Percentiles rank a stretch among this genome's conserved stretches.
These are phyloP conservation scores for Chrysogorgia sp. DNA, from an alignment of 92 coral and sea anemone species.

Conservation along the genomic window DNA sequence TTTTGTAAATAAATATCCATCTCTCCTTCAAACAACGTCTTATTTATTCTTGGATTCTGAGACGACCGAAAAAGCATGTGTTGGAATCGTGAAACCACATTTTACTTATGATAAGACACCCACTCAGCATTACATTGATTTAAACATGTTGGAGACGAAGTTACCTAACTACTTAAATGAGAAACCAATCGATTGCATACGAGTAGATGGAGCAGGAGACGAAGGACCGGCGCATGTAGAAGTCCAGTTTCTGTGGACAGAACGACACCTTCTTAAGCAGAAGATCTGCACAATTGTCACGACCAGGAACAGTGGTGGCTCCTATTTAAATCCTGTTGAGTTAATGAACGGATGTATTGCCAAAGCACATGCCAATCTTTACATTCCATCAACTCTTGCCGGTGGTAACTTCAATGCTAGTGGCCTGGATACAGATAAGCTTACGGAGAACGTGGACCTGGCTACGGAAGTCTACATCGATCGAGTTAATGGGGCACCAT, in stretches of 20 bases:
- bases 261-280: slow-evolving; percentile 53
- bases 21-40: slow-evolving; percentile 62
- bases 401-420: slow-evolving; percentile 39
- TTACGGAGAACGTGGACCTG: slow-evolving; percentile 58
- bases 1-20: slow-evolving; percentile 47
- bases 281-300: slow-evolving; percentile 61
- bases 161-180: slow-evolving; percentile 42
- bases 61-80: slow-evolving; percentile 63
- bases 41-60: slow-evolving; percentile 63
- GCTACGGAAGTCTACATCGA: too few species aligned
- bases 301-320: slow-evolving; percentile 67
- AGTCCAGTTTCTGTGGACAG: slow-evolving; percentile 72
- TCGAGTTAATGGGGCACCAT: too few species aligned
- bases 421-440: slow-evolving; percentile 55
- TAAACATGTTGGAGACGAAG: slow-evolving; percentile 58
- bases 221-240: slow-evolving; percentile 71
- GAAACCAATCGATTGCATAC: slow-evolving; percentile 54
- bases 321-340: slow-evolving; percentile 67
- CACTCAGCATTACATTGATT: slow-evolving; percentile 66
- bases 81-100: slow-evolving; percentile 64
- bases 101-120: slow-evolving; percentile 59
- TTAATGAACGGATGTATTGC: slow-evolving; percentile 69
- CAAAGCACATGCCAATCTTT: slow-evolving; percentile 59
- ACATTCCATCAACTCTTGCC: slow-evolving; percentile 65
- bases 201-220: slow-evolving; percentile 70